These are phyloP conservation scores for Echinops telfairi DNA, from an alignment of 2,113 vertebrate genomes.

Conservation along the genomic window DNA sequence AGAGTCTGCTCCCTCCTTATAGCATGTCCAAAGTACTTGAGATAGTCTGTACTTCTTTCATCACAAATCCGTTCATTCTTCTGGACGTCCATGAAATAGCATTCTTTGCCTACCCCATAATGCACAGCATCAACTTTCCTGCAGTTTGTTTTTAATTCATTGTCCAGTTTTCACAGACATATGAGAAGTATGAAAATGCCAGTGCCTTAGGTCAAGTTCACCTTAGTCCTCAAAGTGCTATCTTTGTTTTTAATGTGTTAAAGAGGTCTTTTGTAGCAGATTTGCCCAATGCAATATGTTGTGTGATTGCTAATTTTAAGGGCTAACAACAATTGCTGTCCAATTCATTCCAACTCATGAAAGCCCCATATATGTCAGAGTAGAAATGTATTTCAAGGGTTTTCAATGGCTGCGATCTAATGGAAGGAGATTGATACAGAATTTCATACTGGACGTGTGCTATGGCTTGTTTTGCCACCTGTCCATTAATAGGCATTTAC, in stretches of 20 bases:
- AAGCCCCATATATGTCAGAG: not conserved
- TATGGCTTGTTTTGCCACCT: not conserved
- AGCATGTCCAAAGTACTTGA: not conserved
- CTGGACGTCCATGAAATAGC: not conserved
- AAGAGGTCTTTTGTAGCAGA: not conserved
- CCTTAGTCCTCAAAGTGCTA: not conserved
- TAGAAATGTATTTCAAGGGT: not conserved
- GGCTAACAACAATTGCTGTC: not conserved
- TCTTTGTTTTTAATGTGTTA: not conserved
- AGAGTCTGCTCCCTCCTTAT: not conserved
- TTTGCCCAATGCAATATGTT: not conserved
- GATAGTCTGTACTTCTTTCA: not conserved
- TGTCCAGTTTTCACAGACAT: not conserved
- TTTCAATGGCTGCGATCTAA: not conserved
- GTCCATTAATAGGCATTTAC: not conserved
- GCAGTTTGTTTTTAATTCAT: not conserved
- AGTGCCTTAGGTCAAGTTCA: not conserved
- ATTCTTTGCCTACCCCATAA: not conserved
- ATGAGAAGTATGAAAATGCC: not conserved
- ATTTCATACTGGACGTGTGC: not conserved
- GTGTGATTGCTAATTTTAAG: not conserved
- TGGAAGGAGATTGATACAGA: not conserved
- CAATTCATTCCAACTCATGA: not conserved
- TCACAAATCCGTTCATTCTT: not conserved
- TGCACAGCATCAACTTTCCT: not conserved